Base-by-base conservation (phyloP, 2,113 vertebrate genomes). In the Sinocyclocheilus anophthalmus region DNA sequence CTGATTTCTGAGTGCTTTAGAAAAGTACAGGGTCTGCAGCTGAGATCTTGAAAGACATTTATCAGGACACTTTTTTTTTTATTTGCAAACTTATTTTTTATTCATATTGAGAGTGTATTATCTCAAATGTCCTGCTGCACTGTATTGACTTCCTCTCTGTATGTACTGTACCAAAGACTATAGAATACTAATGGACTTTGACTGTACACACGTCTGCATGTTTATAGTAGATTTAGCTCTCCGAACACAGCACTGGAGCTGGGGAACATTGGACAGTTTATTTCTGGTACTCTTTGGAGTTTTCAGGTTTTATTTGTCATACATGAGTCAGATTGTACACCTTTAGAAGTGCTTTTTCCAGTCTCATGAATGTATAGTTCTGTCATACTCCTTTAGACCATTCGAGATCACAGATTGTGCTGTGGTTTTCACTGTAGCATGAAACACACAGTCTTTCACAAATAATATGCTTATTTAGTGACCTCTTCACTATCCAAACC, bases 361-460 rank as follows among this genome's bases (percentile, higher is more conserved):
- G 91, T 89, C 24, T 92, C 88, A 90, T 93, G 94, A 94, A 93
- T 94, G 92, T 94, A 93, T 89, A 90, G 89, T 85, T 89, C 70
- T 89, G 65, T 82, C 67, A 78, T 63, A 45, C 9, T 16, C 59
- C 2, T 50, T 65, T 30, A 45, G 18, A 67, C 48, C 10, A 16
- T 83, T n/a, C n/a, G 24, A 94, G 95, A 63, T 14, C 55, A 73
- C 16, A 3, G n/a, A 42, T 50, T 50, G 24, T 45, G 63, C 50
- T 72, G 77, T 86, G 10, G 20, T 75, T 81, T 59, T 37, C 37
- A 55, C 65, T 14, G 65, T 81, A 81, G 85, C 85, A 86, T 82
- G 79, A 67, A 18, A 13, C 67, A 73, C 81, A 83, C 24, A 53
- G 63, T 30, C 67, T 55, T 83, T 72, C 48, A 72, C 26, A 37